Base-by-base conservation (phyloP, 2,797 vertebrate genomes). In the Phoeniculus purpureus region DNA sequence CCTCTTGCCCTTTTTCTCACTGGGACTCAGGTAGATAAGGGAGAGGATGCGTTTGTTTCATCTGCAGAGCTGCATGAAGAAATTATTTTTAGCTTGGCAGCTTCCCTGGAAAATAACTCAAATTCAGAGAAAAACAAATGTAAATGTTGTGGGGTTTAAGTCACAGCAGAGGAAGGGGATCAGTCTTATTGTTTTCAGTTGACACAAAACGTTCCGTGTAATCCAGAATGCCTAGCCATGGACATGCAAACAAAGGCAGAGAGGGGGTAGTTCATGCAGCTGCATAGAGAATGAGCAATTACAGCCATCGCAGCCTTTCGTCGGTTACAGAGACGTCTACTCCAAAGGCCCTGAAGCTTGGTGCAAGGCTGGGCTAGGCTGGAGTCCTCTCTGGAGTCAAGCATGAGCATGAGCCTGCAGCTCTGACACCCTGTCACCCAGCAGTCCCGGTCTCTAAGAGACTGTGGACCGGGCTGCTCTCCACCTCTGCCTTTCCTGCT, bases 111-210 rank as follows among this genome's bases (percentile, higher is more conserved):
- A 96, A 94, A 87, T 83, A 72, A 92, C 62, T 93, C 50, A 25
- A 45, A 90, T 87, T 72, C 62, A 81, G 62, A 85, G 73, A 55
- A 80, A 93, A 90, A 68, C 68, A 92, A 94, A 90, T 90, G 70
- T 83, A 81, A 87, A 94, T 95, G 93, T 95, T 87, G 72, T 2
- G 84, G 78, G 43, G 19, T 92, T 95, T 94, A 94, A 94, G 73
- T 92, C 90, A 87, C 12, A 88, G 31, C 55, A 5, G 73, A 90
- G 73, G 54, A 94, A 61, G 70, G 90, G 76, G 70, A 85, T 93
- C 89, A 62, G 59, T 60, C 81, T 90, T 85, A 96, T 78, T 95
- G 93, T 94, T 94, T 95, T 94, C 91, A 84, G 29, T 91, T 91
- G 50, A 95, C 85, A 92, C 84, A 92, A 92, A 92, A 93, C 62